phyloP scores from a whole-genome alignment of 1,140 invertebrate species.

The Hylyphantes graminicola region DNA sequence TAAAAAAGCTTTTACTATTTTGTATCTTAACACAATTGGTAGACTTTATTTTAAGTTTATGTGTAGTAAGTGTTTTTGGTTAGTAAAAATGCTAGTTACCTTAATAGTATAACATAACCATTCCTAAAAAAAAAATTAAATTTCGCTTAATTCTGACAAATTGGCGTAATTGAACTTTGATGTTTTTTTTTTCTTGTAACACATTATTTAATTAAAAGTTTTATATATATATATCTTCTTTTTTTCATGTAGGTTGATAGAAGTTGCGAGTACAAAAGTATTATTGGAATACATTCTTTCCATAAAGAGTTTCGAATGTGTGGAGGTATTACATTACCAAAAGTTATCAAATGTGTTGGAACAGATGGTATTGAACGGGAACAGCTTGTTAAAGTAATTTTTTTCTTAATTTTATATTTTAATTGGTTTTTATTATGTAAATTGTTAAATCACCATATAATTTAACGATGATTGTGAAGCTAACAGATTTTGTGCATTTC shows the following conservation, averaged over 20 bases:
- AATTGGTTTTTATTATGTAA: neutral
- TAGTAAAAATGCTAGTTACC: too few species aligned
- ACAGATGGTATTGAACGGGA: constrained; percentile 80
- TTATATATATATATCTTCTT: neutral
- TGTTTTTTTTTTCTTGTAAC: too few species aligned
- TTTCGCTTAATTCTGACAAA: too few species aligned
- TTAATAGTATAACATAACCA: constrained; percentile 14
- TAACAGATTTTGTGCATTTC: too few species aligned
- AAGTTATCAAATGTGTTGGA: constrained; percentile 82
- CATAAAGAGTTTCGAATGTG: constrained; percentile 75
- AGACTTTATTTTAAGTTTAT: too few species aligned
- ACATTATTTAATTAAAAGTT: neutral
- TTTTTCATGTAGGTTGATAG: constrained; percentile 65
- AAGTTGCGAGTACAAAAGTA: constrained; percentile 64
- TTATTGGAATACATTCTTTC: constrained; percentile 71
- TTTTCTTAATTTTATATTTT: constrained; percentile 12
- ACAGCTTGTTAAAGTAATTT: constrained; percentile 83
- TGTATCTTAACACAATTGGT: too few species aligned
- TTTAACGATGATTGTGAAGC: too few species aligned
- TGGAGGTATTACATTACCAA: constrained; percentile 90
- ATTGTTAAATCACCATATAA: too few species aligned
- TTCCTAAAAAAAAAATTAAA: neutral
- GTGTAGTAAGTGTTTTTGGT: too few species aligned
- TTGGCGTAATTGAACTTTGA: too few species aligned
- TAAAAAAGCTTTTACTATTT: too few species aligned